Base-by-base conservation (phyloP, 2,888 invertebrate species). In the Bedellia somnulentella region DNA sequence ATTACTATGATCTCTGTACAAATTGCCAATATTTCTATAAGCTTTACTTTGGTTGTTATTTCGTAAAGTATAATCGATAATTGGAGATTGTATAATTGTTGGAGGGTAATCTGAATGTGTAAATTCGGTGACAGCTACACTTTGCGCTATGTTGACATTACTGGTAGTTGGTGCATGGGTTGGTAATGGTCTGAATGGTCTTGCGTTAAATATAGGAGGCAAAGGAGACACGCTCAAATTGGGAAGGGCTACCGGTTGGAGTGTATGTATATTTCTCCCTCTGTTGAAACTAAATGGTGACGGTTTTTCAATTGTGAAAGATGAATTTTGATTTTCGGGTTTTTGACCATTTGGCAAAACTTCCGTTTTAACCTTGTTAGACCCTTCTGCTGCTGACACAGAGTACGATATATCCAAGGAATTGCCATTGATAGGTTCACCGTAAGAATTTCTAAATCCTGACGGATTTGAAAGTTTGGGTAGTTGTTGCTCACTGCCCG, bases 21-120 rank as follows among this genome's bases (percentile, higher is more conserved):
- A 52, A 36, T 63, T 70, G 9, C 57, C 55, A 39, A 73, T 68
- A 41, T 68, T 60, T 48, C 71, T 57, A 33, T 59, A 75, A 2
- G 49, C 48, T 43, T 75, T 73, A 12, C 56, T 61, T 39, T 60
- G 58, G 36, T 73, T 73, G 2, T 37, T 42, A 33, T 40, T 43
- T 36, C 52, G 58, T 12, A 61, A 48, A 30, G 77, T 73, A 24
- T 85, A 59, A 44, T 86, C 86, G 31, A 84, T 71, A n/a, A 84
- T 46, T 11, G 86, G 83, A 10, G 89, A 82, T 43, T 87, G 82
- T 33, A 87, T 79, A 31, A 83, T 78, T 39, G 85, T 83, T 24
- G 85, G 78, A 6, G 88, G 86, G 53, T 87, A 85, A 41, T 87
- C 85, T 2, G 86, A 83, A 24, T 86, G 83, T 1, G 86, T 68